phyloP scores from a whole-genome alignment of 2,113 vertebrate species.

The Sciurus niger region DNA sequence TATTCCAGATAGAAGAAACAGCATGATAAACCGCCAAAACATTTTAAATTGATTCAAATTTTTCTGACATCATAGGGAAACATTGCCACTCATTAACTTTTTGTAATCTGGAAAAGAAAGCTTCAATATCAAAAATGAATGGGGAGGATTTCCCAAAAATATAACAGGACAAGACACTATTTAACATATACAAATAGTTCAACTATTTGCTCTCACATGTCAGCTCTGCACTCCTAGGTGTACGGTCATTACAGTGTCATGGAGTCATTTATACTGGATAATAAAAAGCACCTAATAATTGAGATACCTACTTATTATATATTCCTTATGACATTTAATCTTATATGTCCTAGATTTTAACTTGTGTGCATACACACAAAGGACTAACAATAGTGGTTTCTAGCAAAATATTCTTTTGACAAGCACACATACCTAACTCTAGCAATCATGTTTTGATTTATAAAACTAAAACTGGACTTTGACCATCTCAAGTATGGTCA shows the following conservation, averaged over 20 bases:
- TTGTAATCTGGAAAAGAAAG: slow-evolving; percentile 43
- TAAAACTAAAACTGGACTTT: slow-evolving; percentile 34
- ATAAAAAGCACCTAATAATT: slow-evolving; percentile 63
- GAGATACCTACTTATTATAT: slow-evolving; percentile 71
- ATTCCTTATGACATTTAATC: slow-evolving; percentile 81
- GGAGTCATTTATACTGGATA: slow-evolving; percentile 31
- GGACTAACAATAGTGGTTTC: slow-evolving; percentile 69
- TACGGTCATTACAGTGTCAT: slow-evolving; percentile 47
- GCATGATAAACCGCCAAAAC: not conserved
- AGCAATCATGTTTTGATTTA: slow-evolving; percentile 12
- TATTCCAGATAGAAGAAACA: not conserved
- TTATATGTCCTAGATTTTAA: slow-evolving; percentile 81
- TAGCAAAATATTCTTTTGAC: slow-evolving; percentile 18
- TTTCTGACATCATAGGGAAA: not conserved
- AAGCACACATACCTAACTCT: slow-evolving; percentile 44
- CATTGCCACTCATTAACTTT: not conserved
- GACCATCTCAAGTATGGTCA: not conserved
- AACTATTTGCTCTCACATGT: slow-evolving; percentile 41
- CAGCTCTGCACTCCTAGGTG: not conserved
- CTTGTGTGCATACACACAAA: slow-evolving; percentile 54
- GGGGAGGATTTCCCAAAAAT: slow-evolving; percentile 26
- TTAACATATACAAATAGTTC: not conserved
- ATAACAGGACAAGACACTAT: slow-evolving; percentile 32
- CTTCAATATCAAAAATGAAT: not conserved
- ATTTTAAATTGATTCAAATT: slow-evolving; percentile 7